Evolutionary conservation across 1,140 invertebrate species (phyloP).

Genomic region (Diachasmimorpha longicaudata): DNA sequence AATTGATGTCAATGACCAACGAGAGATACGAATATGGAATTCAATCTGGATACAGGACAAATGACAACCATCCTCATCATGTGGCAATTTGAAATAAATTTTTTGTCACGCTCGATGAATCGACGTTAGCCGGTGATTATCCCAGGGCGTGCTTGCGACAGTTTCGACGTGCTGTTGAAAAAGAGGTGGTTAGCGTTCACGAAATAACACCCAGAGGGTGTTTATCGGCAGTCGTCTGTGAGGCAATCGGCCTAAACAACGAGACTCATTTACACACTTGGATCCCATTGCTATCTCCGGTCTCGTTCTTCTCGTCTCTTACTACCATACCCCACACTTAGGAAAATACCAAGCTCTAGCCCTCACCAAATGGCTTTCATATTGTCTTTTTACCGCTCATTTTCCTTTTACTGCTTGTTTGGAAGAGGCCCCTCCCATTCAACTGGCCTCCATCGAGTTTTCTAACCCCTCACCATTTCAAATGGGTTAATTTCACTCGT

Average conservation of each 20-base stretch:
- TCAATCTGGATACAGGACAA: neutral
- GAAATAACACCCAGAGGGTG: constrained; percentile 33
- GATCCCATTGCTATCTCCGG: constrained; percentile 26
- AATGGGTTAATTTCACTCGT: constrained; percentile 50
- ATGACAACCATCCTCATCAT: neutral
- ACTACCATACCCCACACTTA: constrained; percentile 20
- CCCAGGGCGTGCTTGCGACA: neutral
- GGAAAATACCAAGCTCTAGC: constrained; percentile 20
- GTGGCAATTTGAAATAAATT: neutral
- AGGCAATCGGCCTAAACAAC: constrained; percentile 58
- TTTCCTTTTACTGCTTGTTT: constrained; percentile 64
- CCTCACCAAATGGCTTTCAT: constrained; percentile 58
- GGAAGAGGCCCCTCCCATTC: constrained; percentile 28
- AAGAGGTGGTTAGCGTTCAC: constrained; percentile 38
- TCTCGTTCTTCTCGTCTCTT: constrained; percentile 42
- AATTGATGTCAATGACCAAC: constrained; percentile 44
- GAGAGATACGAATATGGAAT: neutral
- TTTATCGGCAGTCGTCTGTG: constrained; percentile 35
- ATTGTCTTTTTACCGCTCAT: constrained; percentile 64
- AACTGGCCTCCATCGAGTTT: neutral
- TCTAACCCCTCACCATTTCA: constrained; percentile 29
- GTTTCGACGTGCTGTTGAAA: neutral
- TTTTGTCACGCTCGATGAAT: neutral
- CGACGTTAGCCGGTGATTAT: neutral
- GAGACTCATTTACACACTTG: constrained; percentile 60